Conservation (phyloP, 2,113 vertebrate species). For the Neofelis nebulosa region DNA sequence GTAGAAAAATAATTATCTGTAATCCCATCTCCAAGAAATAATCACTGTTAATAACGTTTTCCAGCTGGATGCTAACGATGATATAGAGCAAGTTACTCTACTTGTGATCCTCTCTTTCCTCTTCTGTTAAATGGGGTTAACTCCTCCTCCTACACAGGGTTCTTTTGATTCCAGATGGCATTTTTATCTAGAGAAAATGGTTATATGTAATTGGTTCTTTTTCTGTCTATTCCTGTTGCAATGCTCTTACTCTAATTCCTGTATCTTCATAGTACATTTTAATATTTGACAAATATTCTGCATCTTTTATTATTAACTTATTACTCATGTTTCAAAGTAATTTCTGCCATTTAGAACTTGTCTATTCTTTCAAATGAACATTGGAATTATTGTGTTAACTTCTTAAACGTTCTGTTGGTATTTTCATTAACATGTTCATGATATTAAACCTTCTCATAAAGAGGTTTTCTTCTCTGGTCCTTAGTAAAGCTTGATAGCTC, state of each 20-base stretch:
- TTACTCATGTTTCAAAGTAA: background rate
- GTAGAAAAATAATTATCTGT: background rate
- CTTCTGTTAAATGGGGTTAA: background rate
- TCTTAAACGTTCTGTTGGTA: background rate
- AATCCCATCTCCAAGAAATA: background rate
- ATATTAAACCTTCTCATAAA: background rate
- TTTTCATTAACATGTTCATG: constrained; percentile 1
- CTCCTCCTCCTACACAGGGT: background rate
- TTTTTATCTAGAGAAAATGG: background rate
- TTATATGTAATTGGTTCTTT: background rate
- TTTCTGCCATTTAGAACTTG: background rate
- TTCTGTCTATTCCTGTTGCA: background rate
- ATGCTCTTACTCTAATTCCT: background rate
- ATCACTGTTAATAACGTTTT: background rate
- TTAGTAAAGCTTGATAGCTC: background rate
- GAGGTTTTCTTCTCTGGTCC: background rate
- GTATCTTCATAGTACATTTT: background rate
- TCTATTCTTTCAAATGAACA: background rate
- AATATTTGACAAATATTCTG: background rate
- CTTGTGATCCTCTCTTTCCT: background rate
- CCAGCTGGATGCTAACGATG: background rate
- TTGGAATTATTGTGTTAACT: background rate
- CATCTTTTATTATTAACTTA: background rate
- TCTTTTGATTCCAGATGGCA: constrained; percentile 14
- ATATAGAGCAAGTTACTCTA: background rate